Evolutionary conservation across 2,797 vertebrate genomes (phyloP), one percentile per base, ranked within the genome.

Genomic region (Centroberyx gerrardi): DNA sequence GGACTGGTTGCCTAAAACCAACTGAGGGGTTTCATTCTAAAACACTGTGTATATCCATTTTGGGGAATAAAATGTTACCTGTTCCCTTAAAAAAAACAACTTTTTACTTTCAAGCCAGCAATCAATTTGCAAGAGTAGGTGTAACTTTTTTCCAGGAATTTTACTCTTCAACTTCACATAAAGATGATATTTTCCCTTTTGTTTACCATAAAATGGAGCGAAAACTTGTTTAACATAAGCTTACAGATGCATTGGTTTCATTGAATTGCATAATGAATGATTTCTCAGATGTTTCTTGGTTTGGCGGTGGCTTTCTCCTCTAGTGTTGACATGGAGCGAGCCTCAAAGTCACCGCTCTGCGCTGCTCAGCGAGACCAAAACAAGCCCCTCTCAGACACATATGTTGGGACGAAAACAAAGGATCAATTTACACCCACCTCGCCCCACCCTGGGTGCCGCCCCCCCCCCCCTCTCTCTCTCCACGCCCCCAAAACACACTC

Each of bases 321-420:
- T 1, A 7, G 46, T 40, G 29, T 61, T 76, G 79, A 86, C 72
- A 76, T 46, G 73, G 70, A 81, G 54, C 15, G 8, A 2, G 2
- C 53, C 54, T 80, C 69, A 72, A 70, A 69, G 74, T 78, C 53
- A 68, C 64, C 31, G 28, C 52, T n/a, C 28, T 8, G 13, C 9
- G 54, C 54, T 7, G 12, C 68, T 52, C 29, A 49, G 53, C 12
- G n/a, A 60, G 60, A 74, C 69, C 80, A 86, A 81, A 88, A 87
- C 84, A 52, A 27, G 64, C 28, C 33, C 62, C 51, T 29, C 78
- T 68, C 68, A 74, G 63, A 80, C 68, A 66, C 79, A 74, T 36
- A 74, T 14, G 56, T 60, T 44, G 14, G 40, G 67, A 73, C 49
- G 8, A 90, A 92, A 90, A 92, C 88, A 93, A 89, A 81, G 80